These are phyloP conservation scores for Pungitius pungitius DNA, from an alignment of 2,113 vertebrate genomes.

Conservation along the genomic window DNA sequence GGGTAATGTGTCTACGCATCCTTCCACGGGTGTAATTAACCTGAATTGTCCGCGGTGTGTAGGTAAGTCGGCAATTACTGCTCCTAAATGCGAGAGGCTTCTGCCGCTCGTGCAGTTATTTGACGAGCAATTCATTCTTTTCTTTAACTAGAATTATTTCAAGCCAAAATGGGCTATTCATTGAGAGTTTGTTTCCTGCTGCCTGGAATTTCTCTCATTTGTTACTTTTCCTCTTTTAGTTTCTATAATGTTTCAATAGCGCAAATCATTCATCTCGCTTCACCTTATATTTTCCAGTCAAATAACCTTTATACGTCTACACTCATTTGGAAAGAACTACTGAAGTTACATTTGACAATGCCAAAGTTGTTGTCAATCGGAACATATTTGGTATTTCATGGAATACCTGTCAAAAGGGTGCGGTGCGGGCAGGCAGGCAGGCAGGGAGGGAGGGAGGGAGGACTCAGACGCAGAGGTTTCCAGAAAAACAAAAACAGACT, in stretches of 20 bases:
- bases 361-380: not conserved
- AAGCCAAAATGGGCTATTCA: not conserved
- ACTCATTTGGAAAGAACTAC: slow-evolving; percentile 2
- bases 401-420: no score
- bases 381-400: not conserved
- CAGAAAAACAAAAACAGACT: no score
- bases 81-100: slow-evolving; percentile 43
- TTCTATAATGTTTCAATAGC: slow-evolving; percentile 8
- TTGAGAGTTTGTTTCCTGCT: slow-evolving; percentile 7
- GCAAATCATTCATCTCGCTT: slow-evolving; percentile 22
- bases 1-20: slow-evolving; percentile 60
- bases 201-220: slow-evolving; percentile 37
- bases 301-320: not conserved
- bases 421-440: no score
- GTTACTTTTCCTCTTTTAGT: not conserved
- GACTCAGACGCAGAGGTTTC: no score
- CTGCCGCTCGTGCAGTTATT: slow-evolving; percentile 59
- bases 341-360: not conserved
- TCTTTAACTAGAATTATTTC: slow-evolving; percentile 5
- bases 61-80: slow-evolving; percentile 70
- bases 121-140: slow-evolving; percentile 47
- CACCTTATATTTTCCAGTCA: slow-evolving; percentile 34
- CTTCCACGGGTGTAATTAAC: slow-evolving; percentile 75
- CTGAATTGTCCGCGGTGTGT: slow-evolving; percentile 68
- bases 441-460: no score